Conservation (phyloP, 2,888 invertebrate species). For the Mayetiola destructor region DNA sequence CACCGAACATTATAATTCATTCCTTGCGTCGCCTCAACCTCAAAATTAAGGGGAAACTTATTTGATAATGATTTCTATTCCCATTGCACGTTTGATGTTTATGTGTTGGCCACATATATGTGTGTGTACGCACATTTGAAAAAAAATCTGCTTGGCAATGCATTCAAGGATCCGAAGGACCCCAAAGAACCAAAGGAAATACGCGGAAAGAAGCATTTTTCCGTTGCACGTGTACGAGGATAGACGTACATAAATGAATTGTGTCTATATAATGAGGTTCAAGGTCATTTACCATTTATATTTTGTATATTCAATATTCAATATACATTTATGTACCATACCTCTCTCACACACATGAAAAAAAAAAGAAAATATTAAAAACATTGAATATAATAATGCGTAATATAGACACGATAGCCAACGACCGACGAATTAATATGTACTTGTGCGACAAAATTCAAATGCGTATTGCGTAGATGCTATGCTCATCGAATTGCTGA, state of each 20-base stretch:
- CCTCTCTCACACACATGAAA: too few species aligned
- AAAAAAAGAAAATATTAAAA: background rate
- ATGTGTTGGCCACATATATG: background rate
- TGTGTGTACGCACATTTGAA: background rate
- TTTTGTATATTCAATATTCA: too few species aligned
- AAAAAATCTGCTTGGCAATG: background rate
- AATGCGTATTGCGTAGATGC: constrained; percentile 9
- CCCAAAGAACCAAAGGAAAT: background rate
- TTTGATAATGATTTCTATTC: too few species aligned
- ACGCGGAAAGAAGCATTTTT: background rate
- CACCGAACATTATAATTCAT: too few species aligned
- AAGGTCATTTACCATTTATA: constrained; percentile 13
- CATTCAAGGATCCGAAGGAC: background rate
- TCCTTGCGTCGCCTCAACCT: too few species aligned
- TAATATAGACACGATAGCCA: background rate
- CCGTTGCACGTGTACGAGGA: constrained; percentile 1
- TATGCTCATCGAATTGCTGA: background rate
- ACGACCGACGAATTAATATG: too few species aligned
- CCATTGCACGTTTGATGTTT: background rate
- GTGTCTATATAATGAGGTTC: constrained; percentile 10
- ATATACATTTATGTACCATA: too few species aligned
- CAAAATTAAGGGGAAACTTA: too few species aligned
- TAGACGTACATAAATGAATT: constrained; percentile 12
- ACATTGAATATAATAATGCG: background rate
- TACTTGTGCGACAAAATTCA: too few species aligned